Percentiles rank a stretch among this genome's conserved stretches.
Evolutionary conservation across 2,888 invertebrate genomes (phyloP).

Genomic region (Micoletzkya japonica): DNA sequence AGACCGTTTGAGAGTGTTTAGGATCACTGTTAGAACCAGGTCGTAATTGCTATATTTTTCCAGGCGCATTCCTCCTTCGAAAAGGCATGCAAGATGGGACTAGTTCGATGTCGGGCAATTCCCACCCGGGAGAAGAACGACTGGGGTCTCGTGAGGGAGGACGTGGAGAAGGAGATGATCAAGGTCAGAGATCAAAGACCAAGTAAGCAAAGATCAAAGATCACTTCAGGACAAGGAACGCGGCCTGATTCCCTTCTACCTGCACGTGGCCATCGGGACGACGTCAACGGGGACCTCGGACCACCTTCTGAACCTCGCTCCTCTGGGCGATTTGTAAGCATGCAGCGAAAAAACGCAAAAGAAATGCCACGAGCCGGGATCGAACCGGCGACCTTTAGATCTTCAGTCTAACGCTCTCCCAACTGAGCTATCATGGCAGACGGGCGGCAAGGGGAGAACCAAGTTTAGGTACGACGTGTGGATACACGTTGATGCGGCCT

Average conservation of each 20-base stretch:
- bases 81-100: conserved; percentile 86
- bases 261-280: conserved; percentile 85
- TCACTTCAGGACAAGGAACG: conserved; percentile 77
- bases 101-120: conserved; percentile 86
- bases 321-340: conserved; percentile 71
- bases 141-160: conserved; percentile 79
- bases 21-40: no score
- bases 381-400: conserved; percentile 61
- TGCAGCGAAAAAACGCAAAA: background rate
- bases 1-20: no score
- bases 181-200: background rate
- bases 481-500: conserved; percentile 88
- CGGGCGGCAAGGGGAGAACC: background rate
- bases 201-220: no score
- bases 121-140: conserved; percentile 77
- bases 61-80: conserved; percentile 88
- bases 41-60: conserved; percentile 3
- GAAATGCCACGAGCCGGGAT: conserved; percentile 51
- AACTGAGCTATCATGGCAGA: conserved; percentile 52
- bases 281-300: conserved; percentile 95
- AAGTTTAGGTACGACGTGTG: conserved; percentile 72
- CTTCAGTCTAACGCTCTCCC: conserved; percentile 63
- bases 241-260: conserved; percentile 91
- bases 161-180: conserved; percentile 66
- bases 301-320: conserved; percentile 83